Conservation (phyloP, 2,888 invertebrate genomes). For the Meteorus cinctellus region DNA sequence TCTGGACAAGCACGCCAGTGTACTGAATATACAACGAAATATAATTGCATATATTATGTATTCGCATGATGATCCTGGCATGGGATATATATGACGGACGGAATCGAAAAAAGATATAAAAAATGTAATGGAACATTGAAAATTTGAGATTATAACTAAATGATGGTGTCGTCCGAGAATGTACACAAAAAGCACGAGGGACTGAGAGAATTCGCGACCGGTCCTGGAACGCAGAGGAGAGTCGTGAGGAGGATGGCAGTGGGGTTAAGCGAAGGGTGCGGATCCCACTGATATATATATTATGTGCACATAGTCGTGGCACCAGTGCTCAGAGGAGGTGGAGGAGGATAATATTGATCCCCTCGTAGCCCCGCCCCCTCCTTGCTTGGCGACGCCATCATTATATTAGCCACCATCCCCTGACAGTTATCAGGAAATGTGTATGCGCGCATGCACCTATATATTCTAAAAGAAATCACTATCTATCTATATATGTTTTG, state of each 20-base stretch:
- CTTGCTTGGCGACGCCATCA: constrained; percentile 72
- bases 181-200: constrained; percentile 28
- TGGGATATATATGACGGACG: background rate
- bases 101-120: constrained; percentile 12
- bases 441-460: constrained; percentile 39
- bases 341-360: constrained; percentile 74
- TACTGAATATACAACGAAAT: too few relatives aligned
- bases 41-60: background rate
- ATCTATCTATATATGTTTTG: constrained; percentile 31
- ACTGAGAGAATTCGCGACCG: constrained; percentile 38
- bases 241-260: constrained; percentile 48
- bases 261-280: constrained; percentile 47
- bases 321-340: constrained; percentile 61
- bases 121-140: constrained; percentile 14
- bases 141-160: constrained; percentile 36
- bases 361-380: constrained; percentile 73
- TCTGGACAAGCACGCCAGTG: too few relatives aligned
- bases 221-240: constrained; percentile 34
- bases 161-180: constrained; percentile 38
- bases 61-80: background rate
- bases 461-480: constrained; percentile 31
- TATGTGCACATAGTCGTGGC: constrained; percentile 37
- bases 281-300: constrained; percentile 45
- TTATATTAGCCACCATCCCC: constrained; percentile 74
- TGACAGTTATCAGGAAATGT: constrained; percentile 53